Evolutionary conservation across 2,888 invertebrate species (phyloP), one percentile per base, ranked within the genome.

Genomic region (Notodonta dromedarius): DNA sequence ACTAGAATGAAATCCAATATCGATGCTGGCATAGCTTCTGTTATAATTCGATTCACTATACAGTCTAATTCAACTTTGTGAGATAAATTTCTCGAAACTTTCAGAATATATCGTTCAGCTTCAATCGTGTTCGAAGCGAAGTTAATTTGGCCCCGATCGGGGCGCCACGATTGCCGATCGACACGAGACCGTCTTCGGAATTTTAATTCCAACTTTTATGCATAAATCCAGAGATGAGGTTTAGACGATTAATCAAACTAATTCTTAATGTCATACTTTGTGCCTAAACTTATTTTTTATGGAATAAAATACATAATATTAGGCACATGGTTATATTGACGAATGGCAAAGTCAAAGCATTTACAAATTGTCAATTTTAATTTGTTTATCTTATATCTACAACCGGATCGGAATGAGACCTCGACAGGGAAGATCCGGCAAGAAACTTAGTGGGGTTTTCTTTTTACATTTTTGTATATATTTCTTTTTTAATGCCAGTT

Each of bases 71-170:
- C 73, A 76, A 76, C 69, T 76, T 75, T 70, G 63, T 58, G 62
- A 74, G 75, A 76, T 76, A 76, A 77, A 76, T 76, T 76, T 69
- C 70, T 66, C 60, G 56, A 54, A 76, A 76, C 77, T 77, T 76
- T 70, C 60, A 54, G 77, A 76, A 76, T 76, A 77, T 76, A 76
- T 76, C 75, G 75, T 56, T 56, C 24, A 66, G 61, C 68, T 74
- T 75, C 77, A 76, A 75, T 75, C 74, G 74, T 59, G 64, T 68
- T 48, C 65, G 70, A 72, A 74, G 65, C 58, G 64, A 70, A 77
- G 70, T 76, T 76, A 76, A 76, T 77, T 76, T 74, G 62, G 58
- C 55, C 57, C 46, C 56, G 58, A 56, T 52, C 56, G 39, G 67
- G 66, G 65, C 58, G 16, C 69, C 16, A 39, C 40, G 52, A 13